Conservation (phyloP, 2,888 invertebrate species). For the Loripinus fragilis region DNA sequence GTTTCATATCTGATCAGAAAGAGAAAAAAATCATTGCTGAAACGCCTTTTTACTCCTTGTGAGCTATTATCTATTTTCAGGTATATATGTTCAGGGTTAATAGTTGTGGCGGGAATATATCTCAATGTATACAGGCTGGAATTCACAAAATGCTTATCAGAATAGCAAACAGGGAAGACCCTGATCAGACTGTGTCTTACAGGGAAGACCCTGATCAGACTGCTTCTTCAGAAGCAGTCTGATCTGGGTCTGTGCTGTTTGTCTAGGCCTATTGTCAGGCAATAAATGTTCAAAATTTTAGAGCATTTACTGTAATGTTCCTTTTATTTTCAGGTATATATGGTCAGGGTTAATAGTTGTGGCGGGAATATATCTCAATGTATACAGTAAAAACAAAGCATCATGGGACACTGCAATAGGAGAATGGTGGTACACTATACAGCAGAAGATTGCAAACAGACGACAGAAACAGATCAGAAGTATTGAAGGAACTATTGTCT, state of each 20-base stretch:
- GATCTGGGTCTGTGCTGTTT: too few relatives aligned
- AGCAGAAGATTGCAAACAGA: slow-evolving; percentile 27
- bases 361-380: slow-evolving; percentile 96
- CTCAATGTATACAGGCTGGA: slow-evolving; percentile 96
- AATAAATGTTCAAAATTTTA: too few relatives aligned
- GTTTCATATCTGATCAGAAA: too few relatives aligned
- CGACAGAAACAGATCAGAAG: slow-evolving; percentile 18
- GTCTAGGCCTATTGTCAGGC: too few relatives aligned
- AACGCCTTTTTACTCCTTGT: too few relatives aligned
- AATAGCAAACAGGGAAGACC: too few relatives aligned
- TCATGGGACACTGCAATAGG: slow-evolving; percentile 68
- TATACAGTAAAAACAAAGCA: slow-evolving; percentile 90
- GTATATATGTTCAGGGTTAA: slow-evolving; percentile 94
- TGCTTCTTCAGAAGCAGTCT: too few relatives aligned
- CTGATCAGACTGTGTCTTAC: too few relatives aligned
- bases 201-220: too few relatives aligned
- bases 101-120: slow-evolving; percentile 96
- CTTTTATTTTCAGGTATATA: slow-evolving; percentile 88
- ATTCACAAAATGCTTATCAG: too few relatives aligned
- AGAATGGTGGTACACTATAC: slow-evolving; percentile 22
- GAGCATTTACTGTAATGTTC: too few relatives aligned
- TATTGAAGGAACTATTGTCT: slow-evolving; percentile 38
- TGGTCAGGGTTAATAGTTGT: slow-evolving; percentile 96
- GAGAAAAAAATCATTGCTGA: too few relatives aligned
- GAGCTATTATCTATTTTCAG: slow-evolving; percentile 87